phyloP scores from a whole-genome alignment of 1,140 invertebrate species.

The Macrostomum lignano region DNA sequence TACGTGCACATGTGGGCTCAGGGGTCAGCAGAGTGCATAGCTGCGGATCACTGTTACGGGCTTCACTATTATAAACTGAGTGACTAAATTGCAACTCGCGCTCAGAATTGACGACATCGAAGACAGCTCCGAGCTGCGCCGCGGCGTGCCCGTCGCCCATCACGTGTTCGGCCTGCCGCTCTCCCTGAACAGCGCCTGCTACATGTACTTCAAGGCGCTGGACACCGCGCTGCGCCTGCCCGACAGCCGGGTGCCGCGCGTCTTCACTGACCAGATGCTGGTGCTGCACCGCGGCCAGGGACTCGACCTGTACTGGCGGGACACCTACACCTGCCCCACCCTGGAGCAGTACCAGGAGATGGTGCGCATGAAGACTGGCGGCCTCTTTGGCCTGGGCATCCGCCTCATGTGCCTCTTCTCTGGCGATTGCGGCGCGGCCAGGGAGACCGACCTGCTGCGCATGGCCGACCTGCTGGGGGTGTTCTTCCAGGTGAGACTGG shows the following conservation, averaged over 20 bases:
- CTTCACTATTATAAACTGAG: background rate
- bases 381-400: slow-evolving; percentile 64
- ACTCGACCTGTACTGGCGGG: slow-evolving; percentile 89
- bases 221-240: slow-evolving; percentile 49
- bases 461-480: too few relatives aligned
- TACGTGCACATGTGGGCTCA: background rate
- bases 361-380: slow-evolving; percentile 72
- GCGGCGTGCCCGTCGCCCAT: slow-evolving; percentile 57
- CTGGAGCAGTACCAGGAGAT: slow-evolving; percentile 70
- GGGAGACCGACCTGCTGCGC: too few relatives aligned
- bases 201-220: slow-evolving; percentile 59
- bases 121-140: slow-evolving; percentile 63
- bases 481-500: too few relatives aligned
- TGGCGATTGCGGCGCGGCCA: too few relatives aligned
- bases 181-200: slow-evolving; percentile 83
- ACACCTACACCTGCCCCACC: slow-evolving; percentile 64
- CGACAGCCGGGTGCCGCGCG: slow-evolving; percentile 42
- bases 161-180: slow-evolving; percentile 70
- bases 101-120: slow-evolving; percentile 77
- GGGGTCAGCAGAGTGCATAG: background rate
- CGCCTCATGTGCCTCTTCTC: background rate
- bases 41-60: background rate
- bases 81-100: background rate
- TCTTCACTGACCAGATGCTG: slow-evolving; percentile 50
- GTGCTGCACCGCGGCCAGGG: slow-evolving; percentile 79